Evolutionary conservation across 2,113 vertebrate species (phyloP).

Genomic region (Bambusicola thoracicus): DNA sequence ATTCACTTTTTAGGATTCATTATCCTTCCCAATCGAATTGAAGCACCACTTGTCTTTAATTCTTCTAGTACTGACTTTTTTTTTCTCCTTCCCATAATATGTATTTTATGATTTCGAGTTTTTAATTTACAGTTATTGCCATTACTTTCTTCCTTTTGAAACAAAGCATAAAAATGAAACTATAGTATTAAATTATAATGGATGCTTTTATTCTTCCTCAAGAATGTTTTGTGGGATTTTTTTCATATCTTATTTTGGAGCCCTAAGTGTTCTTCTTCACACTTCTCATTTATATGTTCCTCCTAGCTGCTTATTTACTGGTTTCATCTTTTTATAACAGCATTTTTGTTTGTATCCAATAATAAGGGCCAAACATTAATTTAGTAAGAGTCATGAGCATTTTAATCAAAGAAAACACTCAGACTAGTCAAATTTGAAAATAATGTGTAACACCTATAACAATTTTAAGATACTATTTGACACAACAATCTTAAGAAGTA

Average conservation of each 20-base stretch:
- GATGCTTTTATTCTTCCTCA: background rate
- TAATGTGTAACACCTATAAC: background rate
- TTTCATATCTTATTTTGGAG: background rate
- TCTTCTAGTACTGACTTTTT: background rate
- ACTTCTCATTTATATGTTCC: background rate
- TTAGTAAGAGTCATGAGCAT: background rate
- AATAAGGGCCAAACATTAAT: background rate
- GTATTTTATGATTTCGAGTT: background rate
- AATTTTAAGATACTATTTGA: background rate
- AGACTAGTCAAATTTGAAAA: background rate
- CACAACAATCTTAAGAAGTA: background rate
- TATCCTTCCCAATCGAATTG: background rate
- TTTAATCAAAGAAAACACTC: background rate
- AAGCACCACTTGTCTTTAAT: background rate
- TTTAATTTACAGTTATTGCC: background rate
- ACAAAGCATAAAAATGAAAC: background rate
- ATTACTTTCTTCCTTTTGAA: background rate
- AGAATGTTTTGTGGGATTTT: background rate
- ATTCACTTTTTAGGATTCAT: background rate
- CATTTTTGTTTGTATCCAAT: background rate
- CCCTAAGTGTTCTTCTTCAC: background rate
- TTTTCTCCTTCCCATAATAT: background rate
- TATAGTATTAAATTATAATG: background rate
- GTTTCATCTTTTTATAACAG: slow-evolving; percentile 17
- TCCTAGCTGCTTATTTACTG: background rate